phyloP scores from a whole-genome alignment of 2,113 vertebrate genomes.

The Eidolon helvum region DNA sequence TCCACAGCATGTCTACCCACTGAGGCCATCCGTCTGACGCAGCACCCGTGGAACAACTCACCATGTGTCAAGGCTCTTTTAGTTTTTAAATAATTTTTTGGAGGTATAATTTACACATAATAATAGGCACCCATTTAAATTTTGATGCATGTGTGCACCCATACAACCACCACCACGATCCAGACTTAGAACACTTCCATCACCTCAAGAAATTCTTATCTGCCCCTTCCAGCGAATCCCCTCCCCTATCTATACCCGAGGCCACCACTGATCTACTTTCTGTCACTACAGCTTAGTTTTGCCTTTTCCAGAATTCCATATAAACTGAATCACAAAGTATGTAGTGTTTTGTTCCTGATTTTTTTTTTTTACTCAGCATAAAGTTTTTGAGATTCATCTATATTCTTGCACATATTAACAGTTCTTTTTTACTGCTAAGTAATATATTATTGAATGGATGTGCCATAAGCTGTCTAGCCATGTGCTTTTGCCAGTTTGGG shows the following conservation, averaged over 20 bases:
- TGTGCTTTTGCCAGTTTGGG: not conserved
- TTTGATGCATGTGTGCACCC: not conserved
- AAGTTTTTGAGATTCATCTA: not conserved
- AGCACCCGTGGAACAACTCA: not conserved
- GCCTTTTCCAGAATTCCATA: not conserved
- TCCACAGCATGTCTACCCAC: rapidly evolving
- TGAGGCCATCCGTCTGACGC: not conserved
- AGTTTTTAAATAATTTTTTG: not conserved
- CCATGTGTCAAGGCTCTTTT: not conserved
- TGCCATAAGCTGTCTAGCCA: not conserved
- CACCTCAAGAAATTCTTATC: not conserved
- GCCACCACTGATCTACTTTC: not conserved
- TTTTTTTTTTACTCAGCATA: not conserved
- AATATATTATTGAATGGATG: not conserved
- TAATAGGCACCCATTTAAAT: not conserved
- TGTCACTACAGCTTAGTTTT: not conserved
- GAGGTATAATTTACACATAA: not conserved
- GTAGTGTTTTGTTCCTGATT: not conserved
- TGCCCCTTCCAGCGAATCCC: not conserved
- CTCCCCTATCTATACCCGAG: rapidly evolving
- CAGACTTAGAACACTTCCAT: not conserved
- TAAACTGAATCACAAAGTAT: not conserved
- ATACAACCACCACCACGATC: not conserved
- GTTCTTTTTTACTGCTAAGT: not conserved
- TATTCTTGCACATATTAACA: not conserved